These are phyloP conservation scores for Charadrius vociferus DNA, from an alignment of 2,113 vertebrate genomes.

Conservation along the genomic window DNA sequence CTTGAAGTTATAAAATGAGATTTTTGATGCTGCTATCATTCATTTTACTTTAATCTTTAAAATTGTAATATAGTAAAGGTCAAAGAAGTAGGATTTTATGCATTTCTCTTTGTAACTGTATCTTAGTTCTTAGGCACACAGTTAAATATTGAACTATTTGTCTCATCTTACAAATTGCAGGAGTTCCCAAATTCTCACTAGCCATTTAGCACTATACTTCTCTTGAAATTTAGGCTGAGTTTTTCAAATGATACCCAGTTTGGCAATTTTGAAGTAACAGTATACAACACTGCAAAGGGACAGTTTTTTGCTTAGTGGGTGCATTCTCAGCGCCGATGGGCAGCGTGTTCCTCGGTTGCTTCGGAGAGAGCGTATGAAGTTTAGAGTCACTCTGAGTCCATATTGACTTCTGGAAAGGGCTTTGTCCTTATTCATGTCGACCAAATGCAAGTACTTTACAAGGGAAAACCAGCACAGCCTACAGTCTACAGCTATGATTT, in stretches of 20 bases:
- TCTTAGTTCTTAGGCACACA: not conserved
- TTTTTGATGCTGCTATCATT: not conserved
- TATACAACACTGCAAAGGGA: not conserved
- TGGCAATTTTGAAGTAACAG: not conserved
- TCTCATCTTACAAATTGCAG: not conserved
- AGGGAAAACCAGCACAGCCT: not conserved
- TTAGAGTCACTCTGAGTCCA: not conserved
- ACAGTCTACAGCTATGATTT: not conserved
- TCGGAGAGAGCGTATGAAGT: accelerated
- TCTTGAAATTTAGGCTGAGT: not conserved
- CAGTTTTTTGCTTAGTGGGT: not conserved
- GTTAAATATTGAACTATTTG: not conserved
- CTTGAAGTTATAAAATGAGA: not conserved
- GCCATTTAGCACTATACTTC: not conserved
- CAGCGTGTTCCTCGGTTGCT: not conserved
- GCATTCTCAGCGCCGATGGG: not conserved
- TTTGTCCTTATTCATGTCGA: not conserved
- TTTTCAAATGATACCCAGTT: not conserved
- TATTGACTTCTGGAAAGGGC: not conserved
- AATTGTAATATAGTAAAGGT: not conserved
- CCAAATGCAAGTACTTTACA: not conserved
- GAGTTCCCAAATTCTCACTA: not conserved
- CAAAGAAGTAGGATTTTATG: not conserved
- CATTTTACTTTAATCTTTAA: not conserved
- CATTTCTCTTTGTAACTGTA: not conserved